phyloP scores from a whole-genome alignment of 2,113 vertebrate species.

The Sturnira hondurensis region DNA sequence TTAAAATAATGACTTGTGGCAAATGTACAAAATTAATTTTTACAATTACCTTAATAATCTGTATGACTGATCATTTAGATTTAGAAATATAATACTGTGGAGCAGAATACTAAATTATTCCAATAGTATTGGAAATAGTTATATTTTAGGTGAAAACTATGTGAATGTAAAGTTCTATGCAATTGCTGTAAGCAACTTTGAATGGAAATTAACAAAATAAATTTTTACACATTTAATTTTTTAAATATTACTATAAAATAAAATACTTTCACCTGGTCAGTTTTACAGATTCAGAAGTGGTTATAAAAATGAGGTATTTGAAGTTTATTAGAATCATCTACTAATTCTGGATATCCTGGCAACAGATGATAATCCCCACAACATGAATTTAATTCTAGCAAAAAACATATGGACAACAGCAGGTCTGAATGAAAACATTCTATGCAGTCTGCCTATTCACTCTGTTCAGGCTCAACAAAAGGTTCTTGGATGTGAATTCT shows the following conservation, averaged over 20 bases:
- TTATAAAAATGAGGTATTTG: background rate
- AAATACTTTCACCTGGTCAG: background rate
- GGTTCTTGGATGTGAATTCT: background rate
- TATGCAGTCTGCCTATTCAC: background rate
- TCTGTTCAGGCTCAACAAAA: background rate
- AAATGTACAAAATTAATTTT: background rate
- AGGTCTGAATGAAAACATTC: background rate
- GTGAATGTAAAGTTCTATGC: background rate
- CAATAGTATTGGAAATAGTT: background rate
- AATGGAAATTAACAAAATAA: background rate
- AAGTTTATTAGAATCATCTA: background rate
- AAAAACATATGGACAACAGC: constrained; percentile 4
- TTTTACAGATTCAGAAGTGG: background rate
- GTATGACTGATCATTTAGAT: background rate
- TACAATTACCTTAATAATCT: background rate
- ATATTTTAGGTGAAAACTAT: background rate
- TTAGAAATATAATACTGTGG: background rate
- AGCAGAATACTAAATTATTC: background rate
- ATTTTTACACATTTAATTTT: background rate
- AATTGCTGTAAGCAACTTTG: background rate
- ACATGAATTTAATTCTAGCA: constrained; percentile 27
- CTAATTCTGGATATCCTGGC: background rate
- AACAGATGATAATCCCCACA: background rate
- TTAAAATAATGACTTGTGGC: background rate
- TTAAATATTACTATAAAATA: background rate